Percentiles rank a stretch among this genome's conserved stretches.
Evolutionary conservation across 2,888 invertebrate species (phyloP).

Genomic region (Sinhomidia bicolor): DNA sequence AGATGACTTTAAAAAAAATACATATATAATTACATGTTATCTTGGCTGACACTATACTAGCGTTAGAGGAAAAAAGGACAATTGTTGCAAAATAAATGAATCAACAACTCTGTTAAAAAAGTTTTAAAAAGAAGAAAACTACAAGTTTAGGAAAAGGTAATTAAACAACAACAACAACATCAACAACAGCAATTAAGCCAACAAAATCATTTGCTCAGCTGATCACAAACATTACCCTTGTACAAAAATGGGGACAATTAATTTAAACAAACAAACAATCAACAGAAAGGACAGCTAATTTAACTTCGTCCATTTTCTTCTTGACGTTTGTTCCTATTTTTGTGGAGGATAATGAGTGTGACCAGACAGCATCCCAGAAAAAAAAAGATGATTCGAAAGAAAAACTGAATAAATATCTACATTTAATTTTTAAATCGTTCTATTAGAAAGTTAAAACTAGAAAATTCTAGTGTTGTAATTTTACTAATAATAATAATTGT

Average conservation of each 20-base stretch:
- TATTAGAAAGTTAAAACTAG: background rate
- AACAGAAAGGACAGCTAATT: background rate
- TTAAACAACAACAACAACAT: slow-evolving; percentile 3
- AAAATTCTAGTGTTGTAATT: background rate
- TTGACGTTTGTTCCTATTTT: background rate
- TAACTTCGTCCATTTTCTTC: background rate
- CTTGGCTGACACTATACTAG: slow-evolving; percentile 14
- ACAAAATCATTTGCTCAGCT: slow-evolving; percentile 26
- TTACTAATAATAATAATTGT: too few species aligned
- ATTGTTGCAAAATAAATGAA: slow-evolving; percentile 7
- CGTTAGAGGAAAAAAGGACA: background rate
- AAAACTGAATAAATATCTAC: background rate
- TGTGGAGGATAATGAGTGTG: slow-evolving; percentile 50
- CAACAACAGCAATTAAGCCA: slow-evolving; percentile 39
- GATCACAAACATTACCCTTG: slow-evolving; percentile 46
- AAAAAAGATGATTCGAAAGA: background rate
- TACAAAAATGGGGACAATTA: slow-evolving; percentile 9
- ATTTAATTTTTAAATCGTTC: background rate
- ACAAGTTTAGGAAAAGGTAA: background rate
- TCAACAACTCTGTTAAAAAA: background rate
- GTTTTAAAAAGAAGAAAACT: background rate
- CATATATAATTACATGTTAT: background rate
- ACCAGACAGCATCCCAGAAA: slow-evolving; percentile 65
- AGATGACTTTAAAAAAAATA: background rate
- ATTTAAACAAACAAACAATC: background rate